Conservation (phyloP, 2,888 invertebrate species). For the Orchestes rusci region DNA sequence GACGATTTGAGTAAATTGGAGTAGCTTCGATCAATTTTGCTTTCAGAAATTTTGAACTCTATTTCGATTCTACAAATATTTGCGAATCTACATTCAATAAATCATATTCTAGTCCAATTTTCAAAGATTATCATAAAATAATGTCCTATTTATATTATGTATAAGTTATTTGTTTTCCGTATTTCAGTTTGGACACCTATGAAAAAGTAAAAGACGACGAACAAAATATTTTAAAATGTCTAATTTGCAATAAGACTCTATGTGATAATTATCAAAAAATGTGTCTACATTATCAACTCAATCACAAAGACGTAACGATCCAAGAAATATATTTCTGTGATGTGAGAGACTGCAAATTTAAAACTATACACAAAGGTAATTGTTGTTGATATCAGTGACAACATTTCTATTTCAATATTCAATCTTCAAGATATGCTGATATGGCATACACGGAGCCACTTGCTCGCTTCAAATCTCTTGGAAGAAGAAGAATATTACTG, state of each 20-base stretch:
- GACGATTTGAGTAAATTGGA: too few species aligned
- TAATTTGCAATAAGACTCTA: conserved; percentile 4
- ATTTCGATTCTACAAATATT: too few species aligned
- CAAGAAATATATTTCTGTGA: conserved; percentile 14
- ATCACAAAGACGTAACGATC: conserved; percentile 9
- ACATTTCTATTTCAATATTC: not conserved
- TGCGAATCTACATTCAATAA: too few species aligned
- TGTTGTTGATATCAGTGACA: not conserved
- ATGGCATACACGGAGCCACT: conserved; percentile 10
- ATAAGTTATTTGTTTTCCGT: too few species aligned
- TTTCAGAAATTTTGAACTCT: too few species aligned
- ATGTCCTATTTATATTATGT: too few species aligned
- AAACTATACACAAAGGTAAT: conserved; percentile 12
- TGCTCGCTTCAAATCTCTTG: conserved; percentile 1
- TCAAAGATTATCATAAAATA: too few species aligned
- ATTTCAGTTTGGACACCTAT: conserved; percentile 10
- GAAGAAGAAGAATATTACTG: conserved; percentile 4
- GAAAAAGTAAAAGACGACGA: not conserved
- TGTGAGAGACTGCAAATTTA: conserved; percentile 10
- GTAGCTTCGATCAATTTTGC: too few species aligned
- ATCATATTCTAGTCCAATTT: too few species aligned
- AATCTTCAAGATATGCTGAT: conserved; percentile 5
- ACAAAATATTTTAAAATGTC: conserved; percentile 1
- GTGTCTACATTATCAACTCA: conserved; percentile 12
- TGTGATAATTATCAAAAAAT: conserved; percentile 6